A percentile compares a stretch with the other conserved stretches of the same genome.
Conservation (phyloP, 37 sponge, comb jelly and placozoan species). For the Lycopodina hypogea region DNA sequence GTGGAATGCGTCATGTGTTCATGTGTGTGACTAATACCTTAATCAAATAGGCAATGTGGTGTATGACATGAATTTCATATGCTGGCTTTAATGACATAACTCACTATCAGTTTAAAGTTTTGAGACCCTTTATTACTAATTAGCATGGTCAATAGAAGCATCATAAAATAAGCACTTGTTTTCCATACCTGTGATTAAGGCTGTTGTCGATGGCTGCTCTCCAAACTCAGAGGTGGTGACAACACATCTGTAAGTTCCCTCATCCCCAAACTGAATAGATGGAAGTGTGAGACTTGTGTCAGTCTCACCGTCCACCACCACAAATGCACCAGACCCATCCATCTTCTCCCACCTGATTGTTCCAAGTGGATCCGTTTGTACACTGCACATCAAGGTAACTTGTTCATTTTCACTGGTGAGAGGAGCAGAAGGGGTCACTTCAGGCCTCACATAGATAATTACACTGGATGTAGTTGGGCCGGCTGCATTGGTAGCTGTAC, state of each 20-base stretch:
- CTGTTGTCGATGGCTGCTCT: not conserved
- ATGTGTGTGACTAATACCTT: no score
- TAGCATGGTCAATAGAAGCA: no score
- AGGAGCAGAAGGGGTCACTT: slow-evolving; percentile 9
- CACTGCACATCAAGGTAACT: slow-evolving; percentile 33
- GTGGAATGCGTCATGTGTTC: no score
- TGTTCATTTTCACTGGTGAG: not conserved
- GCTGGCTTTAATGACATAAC: no score
- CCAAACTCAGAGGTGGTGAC: not conserved
- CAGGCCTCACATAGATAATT: slow-evolving; percentile 13
- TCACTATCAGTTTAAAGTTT: no score
- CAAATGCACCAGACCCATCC: not conserved
- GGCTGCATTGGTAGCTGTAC: slow-evolving; percentile 56
- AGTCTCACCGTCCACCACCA: no score
- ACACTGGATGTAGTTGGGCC: slow-evolving; percentile 24
- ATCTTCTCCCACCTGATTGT: slow-evolving; percentile 30
- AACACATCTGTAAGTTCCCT: slow-evolving; percentile 35
- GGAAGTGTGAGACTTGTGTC: not conserved
- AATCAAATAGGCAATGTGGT: no score
- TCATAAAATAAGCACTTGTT: no score
- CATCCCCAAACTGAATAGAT: slow-evolving; percentile 16
- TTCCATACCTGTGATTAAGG: not conserved
- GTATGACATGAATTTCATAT: no score
- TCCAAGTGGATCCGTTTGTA: slow-evolving; percentile 26
- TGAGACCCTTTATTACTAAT: no score